These are phyloP conservation scores for Agrochola litura DNA, from an alignment of 2,888 invertebrate species.

Conservation along the genomic window DNA sequence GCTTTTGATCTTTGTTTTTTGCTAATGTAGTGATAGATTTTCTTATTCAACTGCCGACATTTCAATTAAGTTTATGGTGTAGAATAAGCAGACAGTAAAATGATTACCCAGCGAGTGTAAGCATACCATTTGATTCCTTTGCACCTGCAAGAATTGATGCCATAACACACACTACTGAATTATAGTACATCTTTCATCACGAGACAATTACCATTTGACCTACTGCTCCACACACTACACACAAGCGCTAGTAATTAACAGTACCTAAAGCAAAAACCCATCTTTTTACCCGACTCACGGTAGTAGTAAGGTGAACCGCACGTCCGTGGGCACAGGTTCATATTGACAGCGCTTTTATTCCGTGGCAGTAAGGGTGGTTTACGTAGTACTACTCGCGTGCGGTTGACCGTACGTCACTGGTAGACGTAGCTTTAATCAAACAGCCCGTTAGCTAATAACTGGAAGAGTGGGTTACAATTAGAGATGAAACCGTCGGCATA, in stretches of 20 bases:
- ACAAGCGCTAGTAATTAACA: constrained; percentile 17
- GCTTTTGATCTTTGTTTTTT: background rate
- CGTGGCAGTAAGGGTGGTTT: background rate
- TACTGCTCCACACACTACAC: background rate
- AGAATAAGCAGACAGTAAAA: background rate
- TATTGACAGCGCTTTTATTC: background rate
- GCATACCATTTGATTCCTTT: background rate
- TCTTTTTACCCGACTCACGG: constrained; percentile 19
- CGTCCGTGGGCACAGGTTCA: background rate
- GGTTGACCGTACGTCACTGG: constrained; percentile 8
- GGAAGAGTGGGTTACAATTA: constrained; percentile 25
- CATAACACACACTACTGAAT: background rate
- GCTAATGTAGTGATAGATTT: background rate
- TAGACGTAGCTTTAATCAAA: constrained; percentile 50
- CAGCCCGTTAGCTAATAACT: constrained; percentile 47
- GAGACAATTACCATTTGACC: constrained; percentile 3
- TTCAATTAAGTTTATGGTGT: background rate
- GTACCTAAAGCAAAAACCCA: constrained; percentile 6
- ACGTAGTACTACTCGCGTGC: background rate
- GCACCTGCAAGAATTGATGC: background rate
- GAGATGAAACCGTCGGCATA: constrained; percentile 42
- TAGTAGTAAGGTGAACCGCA: background rate
- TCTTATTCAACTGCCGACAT: background rate
- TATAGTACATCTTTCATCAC: background rate
- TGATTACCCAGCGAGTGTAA: background rate